phyloP scores from a whole-genome alignment of 2,888 invertebrate species.

The Chymomyza procnemis region DNA sequence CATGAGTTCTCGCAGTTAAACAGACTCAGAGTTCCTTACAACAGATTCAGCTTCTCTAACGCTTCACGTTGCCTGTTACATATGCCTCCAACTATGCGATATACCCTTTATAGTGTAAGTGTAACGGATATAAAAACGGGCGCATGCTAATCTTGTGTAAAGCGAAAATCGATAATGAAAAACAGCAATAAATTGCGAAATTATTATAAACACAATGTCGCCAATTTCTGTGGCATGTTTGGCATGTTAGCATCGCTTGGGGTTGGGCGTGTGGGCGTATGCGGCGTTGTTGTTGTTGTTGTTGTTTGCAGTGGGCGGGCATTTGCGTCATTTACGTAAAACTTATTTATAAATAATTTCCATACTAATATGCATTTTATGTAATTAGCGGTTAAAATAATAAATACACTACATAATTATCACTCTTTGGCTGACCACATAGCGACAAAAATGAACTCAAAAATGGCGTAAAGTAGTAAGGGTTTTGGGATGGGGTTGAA shows the following conservation, averaged over 20 bases:
- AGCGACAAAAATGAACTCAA: slow-evolving; percentile 52
- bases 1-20: too few species aligned
- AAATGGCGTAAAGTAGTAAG: neutral
- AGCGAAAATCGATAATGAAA: slow-evolving; percentile 53
- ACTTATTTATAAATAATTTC: slow-evolving; percentile 70
- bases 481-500: neutral
- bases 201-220: slow-evolving; percentile 47
- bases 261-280: neutral
- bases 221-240: slow-evolving; percentile 10
- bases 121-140: too few species aligned
- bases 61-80: too few species aligned
- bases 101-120: too few species aligned
- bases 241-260: too few species aligned
- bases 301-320: slow-evolving; percentile 35
- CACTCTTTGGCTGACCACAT: slow-evolving; percentile 63
- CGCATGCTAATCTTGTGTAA: slow-evolving; percentile 32
- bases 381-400: slow-evolving; percentile 73
- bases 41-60: too few species aligned
- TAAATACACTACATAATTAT: slow-evolving; percentile 72
- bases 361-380: slow-evolving; percentile 71
- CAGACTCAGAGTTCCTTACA: too few species aligned
- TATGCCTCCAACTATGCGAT: too few species aligned
- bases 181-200: slow-evolving; percentile 51
- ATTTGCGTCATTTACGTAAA: slow-evolving; percentile 25
- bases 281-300: too few species aligned